Conservation (phyloP, 2,797 vertebrate species). For the Gadopsis bispinosus region DNA sequence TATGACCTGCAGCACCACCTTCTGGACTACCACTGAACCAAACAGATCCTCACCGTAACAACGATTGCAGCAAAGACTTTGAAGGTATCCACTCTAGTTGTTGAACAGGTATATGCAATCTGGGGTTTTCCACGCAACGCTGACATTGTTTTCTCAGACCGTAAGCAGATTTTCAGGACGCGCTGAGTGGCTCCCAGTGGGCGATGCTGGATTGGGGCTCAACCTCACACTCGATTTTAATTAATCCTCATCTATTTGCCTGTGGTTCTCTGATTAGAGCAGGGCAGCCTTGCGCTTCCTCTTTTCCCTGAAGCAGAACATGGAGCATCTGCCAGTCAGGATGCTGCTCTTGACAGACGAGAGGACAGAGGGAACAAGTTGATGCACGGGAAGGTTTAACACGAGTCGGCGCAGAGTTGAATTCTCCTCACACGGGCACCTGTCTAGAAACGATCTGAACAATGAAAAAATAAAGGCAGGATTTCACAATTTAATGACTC, state of each 20-base stretch:
- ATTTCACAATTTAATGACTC: background rate
- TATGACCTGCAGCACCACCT: background rate
- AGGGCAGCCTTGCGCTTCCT: slow-evolving; percentile 44
- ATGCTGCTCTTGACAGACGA: slow-evolving; percentile 21
- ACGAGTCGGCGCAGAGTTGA: slow-evolving; percentile 22
- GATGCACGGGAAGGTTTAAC: slow-evolving; percentile 26
- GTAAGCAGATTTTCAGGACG: slow-evolving; percentile 67
- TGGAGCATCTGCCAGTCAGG: slow-evolving; percentile 52
- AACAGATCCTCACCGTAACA: background rate
- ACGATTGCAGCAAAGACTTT: background rate
- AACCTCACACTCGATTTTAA: slow-evolving; percentile 71
- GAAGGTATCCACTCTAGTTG: slow-evolving; percentile 1
- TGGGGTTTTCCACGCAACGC: slow-evolving; percentile 9
- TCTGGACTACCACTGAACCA: background rate
- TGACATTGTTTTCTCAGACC: slow-evolving; percentile 43
- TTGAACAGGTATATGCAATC: slow-evolving; percentile 9
- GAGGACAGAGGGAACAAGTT: slow-evolving; percentile 12
- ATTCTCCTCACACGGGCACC: background rate
- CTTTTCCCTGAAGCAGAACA: slow-evolving; percentile 46
- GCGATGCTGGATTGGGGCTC: slow-evolving; percentile 50
- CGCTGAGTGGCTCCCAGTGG: slow-evolving; percentile 52
- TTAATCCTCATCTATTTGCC: slow-evolving; percentile 64
- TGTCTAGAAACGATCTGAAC: background rate
- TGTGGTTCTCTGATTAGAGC: slow-evolving; percentile 59
- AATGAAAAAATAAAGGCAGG: background rate